Conservation (phyloP, 2,888 invertebrate genomes). For the Volucella zonaria region DNA sequence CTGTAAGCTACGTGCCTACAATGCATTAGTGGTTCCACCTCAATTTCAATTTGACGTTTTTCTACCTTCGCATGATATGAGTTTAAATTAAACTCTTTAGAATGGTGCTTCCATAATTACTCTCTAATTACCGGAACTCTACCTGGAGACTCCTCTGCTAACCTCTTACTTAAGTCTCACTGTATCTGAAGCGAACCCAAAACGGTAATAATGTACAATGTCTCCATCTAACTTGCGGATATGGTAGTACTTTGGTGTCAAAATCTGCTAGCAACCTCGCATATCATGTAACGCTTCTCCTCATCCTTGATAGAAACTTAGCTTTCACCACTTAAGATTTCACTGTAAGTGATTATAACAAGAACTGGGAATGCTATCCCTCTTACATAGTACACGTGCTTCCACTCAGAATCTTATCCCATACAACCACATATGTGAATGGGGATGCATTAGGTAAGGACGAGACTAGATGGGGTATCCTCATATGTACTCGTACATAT, state of each 20-base stretch:
- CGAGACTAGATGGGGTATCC: neutral
- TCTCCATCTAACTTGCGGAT: constrained; percentile 44
- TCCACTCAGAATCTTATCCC: constrained; percentile 1
- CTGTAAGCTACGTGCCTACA: no score
- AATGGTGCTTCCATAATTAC: constrained; percentile 43
- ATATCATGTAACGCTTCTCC: constrained; percentile 15
- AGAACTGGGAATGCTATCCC: constrained; percentile 26
- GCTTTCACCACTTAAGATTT: neutral
- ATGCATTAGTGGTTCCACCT: neutral
- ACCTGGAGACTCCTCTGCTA: neutral
- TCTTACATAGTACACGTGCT: constrained; percentile 44
- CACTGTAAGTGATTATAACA: constrained; percentile 28
- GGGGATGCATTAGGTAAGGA: neutral
- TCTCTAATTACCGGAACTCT: constrained; percentile 36
- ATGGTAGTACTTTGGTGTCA: constrained; percentile 8
- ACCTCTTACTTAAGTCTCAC: neutral
- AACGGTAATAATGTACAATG: constrained; percentile 25
- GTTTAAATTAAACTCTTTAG: neutral
- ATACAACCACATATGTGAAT: neutral
- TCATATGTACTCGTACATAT: neutral
- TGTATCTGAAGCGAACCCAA: neutral
- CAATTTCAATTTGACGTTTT: no score
- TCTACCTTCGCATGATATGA: neutral
- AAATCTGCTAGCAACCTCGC: neutral
- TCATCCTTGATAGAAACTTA: neutral